A percentile compares a stretch with the other conserved stretches of the same genome.
These are phyloP conservation scores for Ommatoiulus sabulosus DNA, from an alignment of 2,888 invertebrate species.

Conservation along the genomic window DNA sequence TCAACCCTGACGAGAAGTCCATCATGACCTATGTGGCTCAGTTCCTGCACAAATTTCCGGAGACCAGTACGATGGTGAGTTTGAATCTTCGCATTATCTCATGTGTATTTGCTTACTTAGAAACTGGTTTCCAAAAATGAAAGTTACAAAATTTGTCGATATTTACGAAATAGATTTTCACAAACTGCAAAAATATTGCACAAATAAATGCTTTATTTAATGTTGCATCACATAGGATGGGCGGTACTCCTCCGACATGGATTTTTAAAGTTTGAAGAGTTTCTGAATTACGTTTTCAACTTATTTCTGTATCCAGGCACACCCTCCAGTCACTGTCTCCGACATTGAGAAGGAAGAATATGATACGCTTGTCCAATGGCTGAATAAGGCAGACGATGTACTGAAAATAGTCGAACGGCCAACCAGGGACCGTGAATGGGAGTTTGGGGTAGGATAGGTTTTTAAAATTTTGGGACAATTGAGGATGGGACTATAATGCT, in stretches of 20 bases:
- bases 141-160: not conserved
- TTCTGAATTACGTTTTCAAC: too few species aligned
- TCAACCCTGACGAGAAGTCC: conserved; percentile 95
- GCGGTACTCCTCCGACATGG: too few species aligned
- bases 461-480: not conserved
- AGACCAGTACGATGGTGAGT: conserved; percentile 59
- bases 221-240: not conserved
- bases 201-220: not conserved
- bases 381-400: conserved; percentile 70
- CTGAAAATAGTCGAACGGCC: conserved; percentile 62
- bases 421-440: conserved; percentile 55
- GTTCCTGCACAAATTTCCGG: conserved; percentile 85
- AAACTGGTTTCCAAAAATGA: not conserved
- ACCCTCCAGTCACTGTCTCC: conserved; percentile 74
- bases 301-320: conserved; percentile 62
- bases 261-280: too few species aligned
- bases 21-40: conserved; percentile 99
- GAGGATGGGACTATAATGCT: not conserved
- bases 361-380: conserved; percentile 83
- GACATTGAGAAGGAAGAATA: conserved; percentile 78
- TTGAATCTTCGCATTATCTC: not conserved
- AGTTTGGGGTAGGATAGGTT: conserved; percentile 55
- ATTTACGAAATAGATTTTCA: too few species aligned
- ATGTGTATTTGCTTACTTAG: not conserved
- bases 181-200: too few species aligned